Evolutionary conservation across 37 sponge, comb jelly and placozoan genomes (phyloP).

Genomic region (Ianthella basta): DNA sequence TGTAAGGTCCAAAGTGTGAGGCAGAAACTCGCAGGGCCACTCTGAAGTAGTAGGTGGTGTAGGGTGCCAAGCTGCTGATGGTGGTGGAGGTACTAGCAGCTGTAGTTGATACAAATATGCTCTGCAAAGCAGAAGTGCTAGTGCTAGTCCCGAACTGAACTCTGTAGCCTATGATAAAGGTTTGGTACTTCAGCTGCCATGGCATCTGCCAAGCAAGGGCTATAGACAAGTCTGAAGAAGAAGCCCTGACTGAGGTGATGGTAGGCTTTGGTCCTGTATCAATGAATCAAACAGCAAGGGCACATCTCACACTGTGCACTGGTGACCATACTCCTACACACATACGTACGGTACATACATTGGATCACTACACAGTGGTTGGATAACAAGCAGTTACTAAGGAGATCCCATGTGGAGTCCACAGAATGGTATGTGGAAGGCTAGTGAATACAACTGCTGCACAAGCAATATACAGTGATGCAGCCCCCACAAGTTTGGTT

Average conservation of each 20-base stretch:
- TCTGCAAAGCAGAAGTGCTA: not conserved
- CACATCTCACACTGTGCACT: not conserved
- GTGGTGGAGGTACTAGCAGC: not conserved
- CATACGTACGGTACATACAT: not conserved
- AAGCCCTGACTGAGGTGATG: not conserved
- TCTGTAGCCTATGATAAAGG: not conserved
- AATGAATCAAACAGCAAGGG: not conserved
- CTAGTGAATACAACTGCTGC: no score
- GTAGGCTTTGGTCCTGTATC: slow-evolving; percentile 4
- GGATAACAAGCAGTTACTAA: no score
- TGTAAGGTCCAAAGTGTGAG: slow-evolving; percentile 2
- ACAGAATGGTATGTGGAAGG: no score
- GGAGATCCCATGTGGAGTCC: no score
- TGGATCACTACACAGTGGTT: no score
- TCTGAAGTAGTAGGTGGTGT: slow-evolving; percentile 16
- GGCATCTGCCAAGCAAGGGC: not conserved
- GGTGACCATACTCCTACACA: no score
- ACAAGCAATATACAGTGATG: no score
- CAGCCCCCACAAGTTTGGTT: no score
- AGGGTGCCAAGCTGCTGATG: not conserved
- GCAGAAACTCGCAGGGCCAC: not conserved
- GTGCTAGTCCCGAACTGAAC: slow-evolving; percentile 4
- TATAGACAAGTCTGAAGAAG: not conserved
- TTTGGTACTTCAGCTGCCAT: slow-evolving; percentile 7
- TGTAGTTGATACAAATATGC: not conserved